Conservation (phyloP, 2,797 vertebrate genomes). For the Synaphobranchus kaupii region DNA sequence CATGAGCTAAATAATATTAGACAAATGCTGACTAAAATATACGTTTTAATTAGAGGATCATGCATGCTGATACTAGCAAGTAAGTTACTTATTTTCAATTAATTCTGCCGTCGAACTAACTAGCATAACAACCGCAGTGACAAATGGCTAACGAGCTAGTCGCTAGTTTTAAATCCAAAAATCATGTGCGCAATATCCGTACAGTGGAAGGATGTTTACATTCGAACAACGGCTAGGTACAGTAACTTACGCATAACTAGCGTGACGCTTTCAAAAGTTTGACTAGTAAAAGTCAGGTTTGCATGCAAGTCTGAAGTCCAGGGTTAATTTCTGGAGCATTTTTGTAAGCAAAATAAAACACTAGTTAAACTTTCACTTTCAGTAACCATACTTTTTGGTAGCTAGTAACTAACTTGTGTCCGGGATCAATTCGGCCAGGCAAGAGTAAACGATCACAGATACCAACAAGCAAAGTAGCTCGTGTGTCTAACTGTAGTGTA, state of each 20-base stretch:
- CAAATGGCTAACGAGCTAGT: background rate
- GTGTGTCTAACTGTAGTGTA: background rate
- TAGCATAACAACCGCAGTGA: background rate
- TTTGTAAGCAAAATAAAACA: background rate
- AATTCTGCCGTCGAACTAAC: background rate
- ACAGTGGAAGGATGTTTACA: constrained; percentile 27
- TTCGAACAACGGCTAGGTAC: constrained; percentile 20
- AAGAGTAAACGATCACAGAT: background rate
- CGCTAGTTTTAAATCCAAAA: background rate
- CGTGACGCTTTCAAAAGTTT: background rate
- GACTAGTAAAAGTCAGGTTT: background rate
- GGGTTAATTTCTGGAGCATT: background rate
- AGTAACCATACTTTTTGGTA: background rate
- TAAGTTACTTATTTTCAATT: background rate
- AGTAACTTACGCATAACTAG: background rate
- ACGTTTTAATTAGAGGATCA: background rate
- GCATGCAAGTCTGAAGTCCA: background rate
- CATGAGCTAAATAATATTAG: background rate
- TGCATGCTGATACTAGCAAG: background rate
- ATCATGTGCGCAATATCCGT: background rate
- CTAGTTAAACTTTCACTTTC: background rate
- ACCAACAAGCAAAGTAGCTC: background rate
- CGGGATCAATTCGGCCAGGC: background rate
- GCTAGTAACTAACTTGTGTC: background rate
- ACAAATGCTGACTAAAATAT: background rate